Conservation (phyloP, 37 sponge, comb jelly and placozoan species). For the Crambe crambe region DNA sequence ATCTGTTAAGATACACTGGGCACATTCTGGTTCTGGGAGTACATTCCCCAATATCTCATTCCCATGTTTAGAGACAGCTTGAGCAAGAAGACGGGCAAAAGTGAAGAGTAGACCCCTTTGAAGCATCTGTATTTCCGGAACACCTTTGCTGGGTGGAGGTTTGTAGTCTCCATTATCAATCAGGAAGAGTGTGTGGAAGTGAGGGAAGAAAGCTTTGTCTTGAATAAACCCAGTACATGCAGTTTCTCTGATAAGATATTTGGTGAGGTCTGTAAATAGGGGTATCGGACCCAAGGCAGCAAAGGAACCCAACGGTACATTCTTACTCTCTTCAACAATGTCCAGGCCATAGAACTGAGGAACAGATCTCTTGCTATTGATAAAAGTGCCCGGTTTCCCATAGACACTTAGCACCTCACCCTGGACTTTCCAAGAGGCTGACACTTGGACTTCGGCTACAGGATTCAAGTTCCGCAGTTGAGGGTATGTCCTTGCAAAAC, state of each 20-base stretch:
- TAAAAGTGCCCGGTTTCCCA: constrained; percentile 34
- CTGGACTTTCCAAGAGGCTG: constrained; percentile 33
- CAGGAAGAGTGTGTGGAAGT: constrained; percentile 58
- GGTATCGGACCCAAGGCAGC: neutral
- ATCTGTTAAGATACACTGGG: constrained; percentile 69
- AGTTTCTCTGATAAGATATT: constrained; percentile 6
- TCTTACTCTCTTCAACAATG: neutral
- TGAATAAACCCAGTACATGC: constrained; percentile 8
- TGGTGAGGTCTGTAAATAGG: constrained; percentile 20
- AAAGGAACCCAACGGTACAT: neutral
- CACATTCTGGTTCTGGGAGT: constrained; percentile 62
- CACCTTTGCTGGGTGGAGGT: constrained; percentile 17
- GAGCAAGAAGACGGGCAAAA: constrained; percentile 34
- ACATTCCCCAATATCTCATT: constrained; percentile 27
- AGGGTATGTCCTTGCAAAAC: constrained; percentile 12
- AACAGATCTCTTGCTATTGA: constrained; percentile 38
- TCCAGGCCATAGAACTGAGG: constrained; percentile 12
- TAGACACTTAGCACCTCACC: constrained; percentile 32
- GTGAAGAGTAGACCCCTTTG: constrained; percentile 51
- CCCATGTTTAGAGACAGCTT: constrained; percentile 43
- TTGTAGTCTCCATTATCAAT: constrained; percentile 37
- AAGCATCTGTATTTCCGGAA: constrained; percentile 45
- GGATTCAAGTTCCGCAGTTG: constrained; percentile 23
- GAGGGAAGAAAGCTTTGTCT: constrained; percentile 28
- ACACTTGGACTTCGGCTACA: constrained; percentile 14